Evolutionary conservation across 30 jellyfish, hydroid and myxozoan species (phyloP), one percentile per base, ranked within the genome.

Genomic region (Hydractinia symbiolongicarpus): DNA sequence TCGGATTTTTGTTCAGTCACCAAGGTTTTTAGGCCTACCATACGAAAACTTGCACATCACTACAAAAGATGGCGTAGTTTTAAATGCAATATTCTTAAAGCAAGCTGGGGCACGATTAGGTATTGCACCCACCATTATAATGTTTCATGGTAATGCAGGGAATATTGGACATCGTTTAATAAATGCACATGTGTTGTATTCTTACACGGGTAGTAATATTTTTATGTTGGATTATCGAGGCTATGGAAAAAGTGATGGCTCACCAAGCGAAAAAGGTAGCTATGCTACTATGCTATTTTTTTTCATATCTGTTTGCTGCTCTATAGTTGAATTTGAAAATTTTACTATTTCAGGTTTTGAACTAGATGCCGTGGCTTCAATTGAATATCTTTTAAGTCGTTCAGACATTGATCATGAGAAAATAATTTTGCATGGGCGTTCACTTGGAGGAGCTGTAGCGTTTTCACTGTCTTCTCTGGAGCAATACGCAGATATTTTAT

Each of bases 361-460:
- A 49, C 40, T 85, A 17, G 97, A 90, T 81, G 94, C 90, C 72
- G 88, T 79, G 51, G 97, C 97, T 15, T 85, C 97, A n/a, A 16
- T 90, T 16, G 86, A 86, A 51, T 90, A 78, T 76, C 61, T 90
- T 8, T 78, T 85, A 44, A 83, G 81, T 54, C 53, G 95, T 15
- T 77, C 87, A 77, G 97, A 90, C 52, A 85, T 90, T 77, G 96
- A 90, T 57, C 95, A 90, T 55, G 73, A 82, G 4, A 86, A 72
- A 49, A 66, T 90, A n/a, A 76, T 90, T 14, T 54, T 85, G 9
- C 86, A 90, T 76, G 97, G 97, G 15, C 78, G 95, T 8, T 90
- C 97, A 4, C 89, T 90, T 8, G 97, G 97, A 16, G 97, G 97
- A 8, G 97, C 97, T 9, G 97, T 90, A 5, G 89, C 97, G 13